phyloP scores from a whole-genome alignment of 2,113 vertebrate genomes.

The Phycodurus eques region DNA sequence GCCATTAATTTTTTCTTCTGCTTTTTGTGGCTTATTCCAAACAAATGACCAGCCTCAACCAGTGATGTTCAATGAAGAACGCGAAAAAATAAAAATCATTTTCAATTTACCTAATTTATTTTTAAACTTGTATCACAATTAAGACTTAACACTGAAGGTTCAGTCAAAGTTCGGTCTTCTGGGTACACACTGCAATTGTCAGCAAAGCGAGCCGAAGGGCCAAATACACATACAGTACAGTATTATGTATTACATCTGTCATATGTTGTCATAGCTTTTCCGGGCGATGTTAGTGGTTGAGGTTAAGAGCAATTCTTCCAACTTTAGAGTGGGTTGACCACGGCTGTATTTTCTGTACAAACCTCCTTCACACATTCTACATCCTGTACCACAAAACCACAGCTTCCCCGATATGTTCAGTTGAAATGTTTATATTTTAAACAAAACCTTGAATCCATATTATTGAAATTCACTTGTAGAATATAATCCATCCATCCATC shows the following conservation, averaged over 20 bases:
- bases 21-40: no score
- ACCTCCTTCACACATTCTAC: background rate
- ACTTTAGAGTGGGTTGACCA: background rate
- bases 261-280: background rate
- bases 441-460: background rate
- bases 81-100: no score
- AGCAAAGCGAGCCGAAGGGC: background rate
- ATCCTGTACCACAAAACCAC: constrained; percentile 2
- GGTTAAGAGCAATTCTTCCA: background rate
- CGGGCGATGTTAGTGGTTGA: background rate
- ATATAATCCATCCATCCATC: background rate
- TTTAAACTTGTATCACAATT: no score
- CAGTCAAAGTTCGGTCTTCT: no score
- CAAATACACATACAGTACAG: background rate
- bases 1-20: no score
- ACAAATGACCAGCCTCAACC: no score
- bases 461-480: background rate
- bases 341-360: background rate
- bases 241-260: background rate
- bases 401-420: constrained; percentile 2
- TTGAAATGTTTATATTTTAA: background rate
- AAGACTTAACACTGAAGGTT: no score
- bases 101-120: no score
- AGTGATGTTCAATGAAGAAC: no score
- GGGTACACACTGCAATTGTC: no score